Base-by-base conservation (phyloP, 2,888 invertebrate species). In the Sinodicranocentrus sp. region DNA sequence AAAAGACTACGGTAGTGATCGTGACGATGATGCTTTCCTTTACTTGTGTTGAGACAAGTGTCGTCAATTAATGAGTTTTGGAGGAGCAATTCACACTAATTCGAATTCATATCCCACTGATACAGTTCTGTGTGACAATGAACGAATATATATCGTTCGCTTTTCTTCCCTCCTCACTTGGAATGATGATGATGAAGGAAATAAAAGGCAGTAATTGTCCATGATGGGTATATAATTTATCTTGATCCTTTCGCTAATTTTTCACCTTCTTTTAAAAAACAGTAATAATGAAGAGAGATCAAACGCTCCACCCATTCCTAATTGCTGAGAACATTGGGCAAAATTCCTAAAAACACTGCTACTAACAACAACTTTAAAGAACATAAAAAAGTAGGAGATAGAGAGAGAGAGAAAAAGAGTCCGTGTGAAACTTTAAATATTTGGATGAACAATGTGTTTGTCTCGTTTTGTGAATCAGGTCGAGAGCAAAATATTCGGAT, bases 401-500 rank as follows among this genome's bases (percentile, higher is more conserved):
- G n/a, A n/a, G n/a, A n/a, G n/a, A n/a, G n/a, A n/a, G n/a, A n/a
- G n/a, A n/a, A n/a, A n/a, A n/a, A n/a, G n/a, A n/a, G n/a, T n/a
- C n/a, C n/a, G 3, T 33, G 33, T 10, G 33, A 33, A 33, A 3
- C 5, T 33, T 33, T 3, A 33, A 33, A 33, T 10, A 10, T 33
- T 33, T 33, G 10, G 33, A 33, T 33, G 3, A 33, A 33, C 48
- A n/a, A 48, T 48, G 48, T 3, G n/a, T 61, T n/a, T 63, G 61
- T 61, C 26, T 26, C 28, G 61, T 28, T n/a, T 26, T 57, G 1
- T 44, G 43, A 13, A 28, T 54, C 43, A 86, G 86, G 82, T 84
- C 82, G 86, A 26, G 86, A 85, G 43, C 86, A 86, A 73, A 86
- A 86, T 65, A 86, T 86, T 70, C 83, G 85, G 54, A 86, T 86